phyloP scores from a whole-genome alignment of 1,140 invertebrate genomes.

The Plutomurus gul region DNA sequence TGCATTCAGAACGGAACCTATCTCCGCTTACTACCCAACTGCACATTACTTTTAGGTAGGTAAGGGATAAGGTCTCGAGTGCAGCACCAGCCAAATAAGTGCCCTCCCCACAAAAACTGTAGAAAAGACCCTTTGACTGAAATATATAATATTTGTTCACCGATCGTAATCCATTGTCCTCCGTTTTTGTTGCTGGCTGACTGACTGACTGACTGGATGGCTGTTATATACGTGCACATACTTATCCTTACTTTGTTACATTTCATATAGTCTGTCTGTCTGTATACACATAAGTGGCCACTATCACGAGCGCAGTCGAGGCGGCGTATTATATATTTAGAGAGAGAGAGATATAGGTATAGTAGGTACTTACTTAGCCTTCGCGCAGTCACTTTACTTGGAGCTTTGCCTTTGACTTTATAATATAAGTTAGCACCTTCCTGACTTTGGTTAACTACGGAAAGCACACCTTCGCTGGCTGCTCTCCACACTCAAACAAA shows the following conservation, averaged over 20 bases:
- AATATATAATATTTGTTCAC: not conserved
- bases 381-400: too few species aligned
- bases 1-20: not conserved
- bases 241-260: too few species aligned
- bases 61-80: not conserved
- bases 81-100: not conserved
- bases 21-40: too few species aligned
- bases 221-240: too few species aligned
- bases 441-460: not conserved
- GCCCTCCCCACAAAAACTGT: not conserved
- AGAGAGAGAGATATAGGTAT: too few species aligned
- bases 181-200: not conserved
- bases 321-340: too few species aligned
- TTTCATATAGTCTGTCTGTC: too few species aligned
- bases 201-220: too few species aligned
- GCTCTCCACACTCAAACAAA: too few species aligned
- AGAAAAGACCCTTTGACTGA: not conserved
- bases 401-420: not conserved
- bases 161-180: not conserved
- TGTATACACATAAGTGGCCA: too few species aligned
- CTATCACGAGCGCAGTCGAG: too few species aligned
- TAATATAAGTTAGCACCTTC: not conserved
- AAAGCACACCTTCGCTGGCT: conserved; percentile 10
- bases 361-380: too few species aligned
- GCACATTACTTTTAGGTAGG: not conserved